These are phyloP conservation scores for Mesocricetus auratus DNA, from an alignment of 2,113 vertebrate genomes.

Conservation along the genomic window DNA sequence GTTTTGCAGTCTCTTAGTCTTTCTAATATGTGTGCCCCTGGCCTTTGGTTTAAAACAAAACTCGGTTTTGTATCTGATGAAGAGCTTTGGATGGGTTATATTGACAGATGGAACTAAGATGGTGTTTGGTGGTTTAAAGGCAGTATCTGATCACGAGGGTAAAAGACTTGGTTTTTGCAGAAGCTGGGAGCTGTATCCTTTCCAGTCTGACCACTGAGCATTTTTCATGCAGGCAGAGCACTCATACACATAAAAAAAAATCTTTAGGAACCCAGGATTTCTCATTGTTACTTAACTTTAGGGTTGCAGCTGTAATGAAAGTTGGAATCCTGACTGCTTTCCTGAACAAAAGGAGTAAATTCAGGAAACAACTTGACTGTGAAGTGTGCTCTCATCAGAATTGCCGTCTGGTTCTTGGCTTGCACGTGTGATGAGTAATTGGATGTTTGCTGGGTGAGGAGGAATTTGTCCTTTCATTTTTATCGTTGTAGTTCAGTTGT, in stretches of 20 bases:
- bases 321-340: not conserved
- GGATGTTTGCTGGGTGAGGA: not conserved
- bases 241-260: not conserved
- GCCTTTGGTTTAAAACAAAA: not conserved
- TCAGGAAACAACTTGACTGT: not conserved
- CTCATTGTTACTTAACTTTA: not conserved
- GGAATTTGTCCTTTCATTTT: not conserved
- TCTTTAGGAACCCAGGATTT: not conserved
- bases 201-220: not conserved
- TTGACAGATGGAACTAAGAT: not conserved
- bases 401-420: not conserved
- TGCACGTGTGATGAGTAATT: not conserved
- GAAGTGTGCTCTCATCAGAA: not conserved
- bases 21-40: not conserved
- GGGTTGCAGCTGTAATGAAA: not conserved
- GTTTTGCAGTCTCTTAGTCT: not conserved
- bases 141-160: not conserved
- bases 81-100: not conserved
- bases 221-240: not conserved
- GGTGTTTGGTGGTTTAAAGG: not conserved
- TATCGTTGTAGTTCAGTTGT: not conserved
- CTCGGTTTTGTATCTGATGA: not conserved
- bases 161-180: not conserved
- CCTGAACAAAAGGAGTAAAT: not conserved
- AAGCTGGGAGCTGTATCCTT: not conserved